A percentile compares a stretch with the other conserved stretches of the same genome.
These are phyloP conservation scores for Cairina moschata DNA, from an alignment of 2,113 vertebrate genomes.

Conservation along the genomic window DNA sequence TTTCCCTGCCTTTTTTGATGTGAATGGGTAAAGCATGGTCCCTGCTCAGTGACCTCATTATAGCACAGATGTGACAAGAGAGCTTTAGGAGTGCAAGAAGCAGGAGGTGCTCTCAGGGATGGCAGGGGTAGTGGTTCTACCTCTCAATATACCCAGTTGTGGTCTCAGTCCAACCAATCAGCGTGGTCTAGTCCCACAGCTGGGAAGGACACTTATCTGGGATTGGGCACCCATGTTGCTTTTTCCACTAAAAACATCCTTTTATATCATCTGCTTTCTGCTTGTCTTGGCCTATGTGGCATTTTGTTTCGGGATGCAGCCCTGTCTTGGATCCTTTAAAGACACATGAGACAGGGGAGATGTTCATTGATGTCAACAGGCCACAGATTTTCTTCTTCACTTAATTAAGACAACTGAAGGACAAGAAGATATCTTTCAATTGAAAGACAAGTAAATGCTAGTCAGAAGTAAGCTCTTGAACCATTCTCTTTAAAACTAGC, in stretches of 20 bases:
- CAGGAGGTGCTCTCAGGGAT: not conserved
- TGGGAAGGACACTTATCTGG: not conserved
- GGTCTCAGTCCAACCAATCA: not conserved
- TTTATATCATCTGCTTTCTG: not conserved
- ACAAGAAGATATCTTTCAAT: not conserved
- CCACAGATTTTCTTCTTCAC: not conserved
- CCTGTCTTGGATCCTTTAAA: not conserved
- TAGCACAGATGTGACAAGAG: not conserved
- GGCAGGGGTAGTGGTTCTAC: not conserved
- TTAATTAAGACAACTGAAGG: not conserved
- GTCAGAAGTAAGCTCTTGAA: not conserved
- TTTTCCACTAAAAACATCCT: not conserved
- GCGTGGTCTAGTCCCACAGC: not conserved
- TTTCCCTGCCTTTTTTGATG: not conserved
- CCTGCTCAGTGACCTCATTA: not conserved
- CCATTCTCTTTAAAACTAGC: not conserved
- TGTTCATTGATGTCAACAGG: not conserved
- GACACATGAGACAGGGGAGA: not conserved
- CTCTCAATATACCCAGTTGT: not conserved
- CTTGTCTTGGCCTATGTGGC: rapidly evolving
- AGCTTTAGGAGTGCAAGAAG: not conserved
- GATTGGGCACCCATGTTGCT: rapidly evolving
- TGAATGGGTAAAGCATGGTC: not conserved
- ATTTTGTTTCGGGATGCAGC: not conserved
- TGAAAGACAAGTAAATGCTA: not conserved